Conservation (phyloP, 2,113 vertebrate species). For the Lota lota region DNA sequence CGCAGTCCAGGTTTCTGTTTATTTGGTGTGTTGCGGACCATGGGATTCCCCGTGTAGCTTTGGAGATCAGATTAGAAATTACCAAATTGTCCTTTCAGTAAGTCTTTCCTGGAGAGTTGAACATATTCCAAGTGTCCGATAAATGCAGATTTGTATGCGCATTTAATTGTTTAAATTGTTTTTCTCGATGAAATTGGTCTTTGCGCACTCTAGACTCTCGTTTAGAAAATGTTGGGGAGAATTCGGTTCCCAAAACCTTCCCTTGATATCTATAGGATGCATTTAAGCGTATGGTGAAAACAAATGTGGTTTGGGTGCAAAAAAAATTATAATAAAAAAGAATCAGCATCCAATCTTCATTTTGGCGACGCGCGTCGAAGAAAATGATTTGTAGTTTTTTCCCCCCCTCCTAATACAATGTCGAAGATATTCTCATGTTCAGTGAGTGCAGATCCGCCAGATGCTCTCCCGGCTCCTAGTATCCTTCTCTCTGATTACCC, state of each 20-base stretch:
- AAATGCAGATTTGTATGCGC: slow-evolving; percentile 33
- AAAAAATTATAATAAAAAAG: not conserved
- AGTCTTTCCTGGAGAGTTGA: slow-evolving; percentile 54
- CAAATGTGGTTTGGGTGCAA: slow-evolving; percentile 17
- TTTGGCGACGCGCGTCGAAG: slow-evolving; percentile 57
- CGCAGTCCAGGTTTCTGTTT: slow-evolving; percentile 49
- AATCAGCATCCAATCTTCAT: slow-evolving; percentile 59
- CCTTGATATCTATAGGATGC: slow-evolving; percentile 41
- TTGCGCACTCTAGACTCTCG: slow-evolving; percentile 34
- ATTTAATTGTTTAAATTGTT: slow-evolving; percentile 32
- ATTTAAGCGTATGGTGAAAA: slow-evolving; percentile 47
- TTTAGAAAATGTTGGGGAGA: slow-evolving; percentile 28
- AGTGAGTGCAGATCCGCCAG: slow-evolving; percentile 39
- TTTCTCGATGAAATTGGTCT: slow-evolving; percentile 33
- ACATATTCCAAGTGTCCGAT: slow-evolving; percentile 35
- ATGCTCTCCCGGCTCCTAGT: slow-evolving; percentile 34
- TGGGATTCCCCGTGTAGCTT: too few species aligned
- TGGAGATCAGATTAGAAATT: too few species aligned
- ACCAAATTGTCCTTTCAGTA: slow-evolving; percentile 8
- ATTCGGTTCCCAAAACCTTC: slow-evolving; percentile 43
- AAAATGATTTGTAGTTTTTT: slow-evolving; percentile 22
- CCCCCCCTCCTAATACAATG: slow-evolving; percentile 24
- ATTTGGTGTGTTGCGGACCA: slow-evolving; percentile 55
- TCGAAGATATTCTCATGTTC: slow-evolving; percentile 42
- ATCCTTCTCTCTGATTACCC: slow-evolving; percentile 47